These are phyloP conservation scores for Campylomormyrus numenius DNA, from an alignment of 2,113 vertebrate species.

Conservation along the genomic window DNA sequence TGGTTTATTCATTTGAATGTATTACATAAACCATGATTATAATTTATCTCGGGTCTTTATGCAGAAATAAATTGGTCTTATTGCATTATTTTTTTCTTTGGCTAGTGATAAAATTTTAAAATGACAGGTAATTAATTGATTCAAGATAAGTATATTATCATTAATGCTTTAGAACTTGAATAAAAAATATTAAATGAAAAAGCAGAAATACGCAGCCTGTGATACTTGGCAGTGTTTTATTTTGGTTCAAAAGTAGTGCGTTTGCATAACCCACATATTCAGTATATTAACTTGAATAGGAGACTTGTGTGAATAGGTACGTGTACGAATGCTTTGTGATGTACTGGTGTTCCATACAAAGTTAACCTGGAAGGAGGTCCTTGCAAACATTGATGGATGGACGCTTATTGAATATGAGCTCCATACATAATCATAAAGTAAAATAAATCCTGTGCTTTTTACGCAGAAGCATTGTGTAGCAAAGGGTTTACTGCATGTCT, in stretches of 20 bases:
- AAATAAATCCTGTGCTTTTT: neutral
- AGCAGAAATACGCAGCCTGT: neutral
- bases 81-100: neutral
- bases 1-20: neutral
- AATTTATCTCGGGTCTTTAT: neutral
- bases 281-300: neutral
- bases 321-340: neutral
- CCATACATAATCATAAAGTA: neutral
- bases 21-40: neutral
- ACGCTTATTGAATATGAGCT: neutral
- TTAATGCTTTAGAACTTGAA: neutral
- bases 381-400: neutral
- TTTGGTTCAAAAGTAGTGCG: neutral
- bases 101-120: neutral
- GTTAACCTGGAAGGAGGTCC: neutral
- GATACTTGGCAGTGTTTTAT: neutral
- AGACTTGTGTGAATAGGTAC: neutral
- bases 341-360: neutral
- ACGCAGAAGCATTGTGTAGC: neutral
- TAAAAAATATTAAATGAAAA: neutral
- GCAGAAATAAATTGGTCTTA: neutral
- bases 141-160: neutral
- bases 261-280: neutral
- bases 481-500: neutral
- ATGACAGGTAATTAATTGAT: neutral